phyloP scores from a whole-genome alignment of 2,113 vertebrate genomes.

The Oreotrochilus melanogaster region DNA sequence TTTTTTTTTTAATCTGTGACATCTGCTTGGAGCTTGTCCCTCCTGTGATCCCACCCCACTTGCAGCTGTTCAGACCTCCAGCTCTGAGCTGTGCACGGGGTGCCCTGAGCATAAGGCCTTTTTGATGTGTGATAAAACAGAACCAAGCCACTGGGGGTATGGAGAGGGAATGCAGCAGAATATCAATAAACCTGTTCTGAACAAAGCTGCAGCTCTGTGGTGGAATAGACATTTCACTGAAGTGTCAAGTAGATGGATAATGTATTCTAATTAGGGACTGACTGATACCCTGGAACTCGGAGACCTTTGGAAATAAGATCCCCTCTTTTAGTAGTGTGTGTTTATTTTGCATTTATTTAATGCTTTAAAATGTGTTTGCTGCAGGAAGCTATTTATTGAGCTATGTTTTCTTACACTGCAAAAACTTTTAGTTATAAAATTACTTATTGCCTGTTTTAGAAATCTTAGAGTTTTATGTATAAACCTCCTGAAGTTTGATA shows the following conservation, averaged over 20 bases:
- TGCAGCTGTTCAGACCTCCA: constrained; percentile 95
- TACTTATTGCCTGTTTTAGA: neutral
- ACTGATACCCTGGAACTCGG: constrained; percentile 39
- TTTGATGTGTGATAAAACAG: constrained; percentile 99
- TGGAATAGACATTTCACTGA: constrained; percentile 75
- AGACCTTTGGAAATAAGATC: constrained; percentile 64
- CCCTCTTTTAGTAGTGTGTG: neutral
- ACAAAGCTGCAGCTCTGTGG: constrained; percentile 76
- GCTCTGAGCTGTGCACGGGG: constrained; percentile 80
- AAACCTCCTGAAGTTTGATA: neutral
- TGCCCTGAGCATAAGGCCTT: constrained; percentile 87
- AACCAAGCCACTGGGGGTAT: constrained; percentile 90
- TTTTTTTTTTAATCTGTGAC: constrained; percentile 81
- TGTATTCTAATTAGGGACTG: constrained; percentile 82
- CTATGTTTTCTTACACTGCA: neutral
- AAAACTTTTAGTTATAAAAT: neutral
- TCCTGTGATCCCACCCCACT: constrained; percentile 86
- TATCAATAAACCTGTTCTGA: constrained; percentile 89
- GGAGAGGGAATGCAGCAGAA: constrained; percentile 85
- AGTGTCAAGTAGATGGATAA: constrained; percentile 81
- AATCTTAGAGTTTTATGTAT: neutral
- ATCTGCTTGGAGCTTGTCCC: constrained; percentile 92
- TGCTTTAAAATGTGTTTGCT: neutral
- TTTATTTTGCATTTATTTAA: constrained; percentile 10
- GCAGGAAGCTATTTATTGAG: neutral